Evolutionary conservation across 1,140 invertebrate species (phyloP), one percentile per base, ranked within the genome.

Genomic region (Scaptomyza hsui): DNA sequence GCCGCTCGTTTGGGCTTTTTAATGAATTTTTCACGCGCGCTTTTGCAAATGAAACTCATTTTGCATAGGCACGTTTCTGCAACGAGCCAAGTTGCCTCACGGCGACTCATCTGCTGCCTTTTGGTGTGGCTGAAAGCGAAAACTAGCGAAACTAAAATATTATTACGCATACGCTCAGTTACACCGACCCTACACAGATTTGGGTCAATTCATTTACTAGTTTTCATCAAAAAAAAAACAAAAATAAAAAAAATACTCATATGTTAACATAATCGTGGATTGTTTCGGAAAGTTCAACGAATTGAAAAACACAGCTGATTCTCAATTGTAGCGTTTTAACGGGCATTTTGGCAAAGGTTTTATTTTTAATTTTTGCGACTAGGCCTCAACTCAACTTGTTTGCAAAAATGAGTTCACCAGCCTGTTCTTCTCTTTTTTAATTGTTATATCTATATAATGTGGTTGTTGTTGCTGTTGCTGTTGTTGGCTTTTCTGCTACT

Each of bases 1-100:
- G 51, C 35, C 65, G 61, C 57, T 67, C 57, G 51, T 26, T 41
- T n/a, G n/a, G 78, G 77, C 63, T 67, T 86, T 86, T 86, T 86
- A 86, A 86, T 86, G 82, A 86, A 88, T 86, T 86, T 86, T 86
- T 81, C 81, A 88, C 77, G 81, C 81, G 81, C 77, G 51, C 70
- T 81, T 78, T 86, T 88, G 65, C 74, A 86, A 86, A 86, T 81
- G 82, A 82, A 86, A 78, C 82, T 86, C 82, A 86, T 86, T 86
- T 88, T 88, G 82, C 82, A 55, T 77, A 61, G 82, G 82, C 82
- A 88, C 82, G 82, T 88, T 88, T 85, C 70, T 59, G 48, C 32
- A n/a, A 26, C 41, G 39, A 15, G 21, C 41, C 29, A 2, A 13
- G 29, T 61, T 59, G 16, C n/a, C 52, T 64, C 51, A 62, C 37